phyloP scores from a whole-genome alignment of 2,113 vertebrate species.

The Lepidothrix coronata region DNA sequence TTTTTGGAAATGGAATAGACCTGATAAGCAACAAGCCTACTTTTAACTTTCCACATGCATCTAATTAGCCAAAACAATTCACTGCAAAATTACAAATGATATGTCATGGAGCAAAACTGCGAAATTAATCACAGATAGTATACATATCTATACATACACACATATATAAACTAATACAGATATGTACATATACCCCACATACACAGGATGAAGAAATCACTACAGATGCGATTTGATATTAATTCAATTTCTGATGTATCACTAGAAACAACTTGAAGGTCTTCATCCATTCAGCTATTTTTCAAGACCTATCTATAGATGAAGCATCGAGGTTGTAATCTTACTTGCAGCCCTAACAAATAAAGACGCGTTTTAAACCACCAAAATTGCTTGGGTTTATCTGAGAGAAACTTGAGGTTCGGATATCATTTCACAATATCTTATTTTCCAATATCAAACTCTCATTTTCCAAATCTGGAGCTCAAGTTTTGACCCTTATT shows the following conservation, averaged over 20 bases:
- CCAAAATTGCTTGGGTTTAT: neutral
- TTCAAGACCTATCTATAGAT: neutral
- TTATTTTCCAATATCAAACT: neutral
- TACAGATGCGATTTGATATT: neutral
- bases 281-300: neutral
- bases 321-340: neutral
- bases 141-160: accelerated
- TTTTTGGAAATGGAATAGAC: neutral
- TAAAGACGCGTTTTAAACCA: neutral
- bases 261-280: neutral
- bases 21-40: neutral
- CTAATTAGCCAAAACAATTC: neutral
- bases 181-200: no score
- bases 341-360: neutral
- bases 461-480: neutral
- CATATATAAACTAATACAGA: neutral
- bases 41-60: neutral
- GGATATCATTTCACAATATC: neutral
- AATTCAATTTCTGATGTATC: neutral
- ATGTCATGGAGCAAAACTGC: neutral
- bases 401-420: neutral
- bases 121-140: neutral
- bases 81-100: neutral
- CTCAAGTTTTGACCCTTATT: neutral
- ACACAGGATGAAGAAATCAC: neutral